Conservation (phyloP, 2,888 invertebrate species). For the Steromphala cineraria region DNA sequence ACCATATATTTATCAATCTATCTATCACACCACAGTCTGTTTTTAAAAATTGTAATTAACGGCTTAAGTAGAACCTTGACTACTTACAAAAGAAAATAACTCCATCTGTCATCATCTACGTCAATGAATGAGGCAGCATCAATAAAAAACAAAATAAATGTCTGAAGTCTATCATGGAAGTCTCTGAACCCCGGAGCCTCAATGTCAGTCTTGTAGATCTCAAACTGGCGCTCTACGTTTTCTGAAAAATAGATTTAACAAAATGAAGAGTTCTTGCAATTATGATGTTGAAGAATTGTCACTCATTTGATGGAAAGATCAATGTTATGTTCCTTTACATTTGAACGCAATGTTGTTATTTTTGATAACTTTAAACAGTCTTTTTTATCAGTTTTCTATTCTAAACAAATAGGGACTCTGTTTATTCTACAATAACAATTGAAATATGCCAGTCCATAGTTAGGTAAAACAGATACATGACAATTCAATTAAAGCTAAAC, state of each 20-base stretch:
- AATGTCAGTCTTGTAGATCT: slow-evolving; percentile 87
- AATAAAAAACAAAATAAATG: slow-evolving; percentile 94
- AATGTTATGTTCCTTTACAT: neutral
- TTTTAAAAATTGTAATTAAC: too few species aligned
- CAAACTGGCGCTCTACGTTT: slow-evolving; percentile 78
- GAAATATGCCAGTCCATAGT: too few species aligned
- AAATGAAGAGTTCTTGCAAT: too few species aligned
- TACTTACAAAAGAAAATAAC: slow-evolving; percentile 72
- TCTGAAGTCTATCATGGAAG: slow-evolving; percentile 90
- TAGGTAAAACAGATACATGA: too few species aligned
- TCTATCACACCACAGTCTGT: too few species aligned
- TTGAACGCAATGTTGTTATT: neutral
- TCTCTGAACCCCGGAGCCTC: slow-evolving; percentile 83
- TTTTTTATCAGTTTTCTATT: too few species aligned
- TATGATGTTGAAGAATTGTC: too few species aligned
- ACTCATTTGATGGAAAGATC: neutral
- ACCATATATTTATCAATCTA: neutral
- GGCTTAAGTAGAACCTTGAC: too few species aligned
- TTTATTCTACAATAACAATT: too few species aligned
- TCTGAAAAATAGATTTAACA: slow-evolving; percentile 45
- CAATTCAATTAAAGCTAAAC: too few species aligned
- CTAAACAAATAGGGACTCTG: too few species aligned
- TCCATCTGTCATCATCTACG: slow-evolving; percentile 92
- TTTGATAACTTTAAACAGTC: too few species aligned
- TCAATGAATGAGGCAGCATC: slow-evolving; percentile 97